A percentile compares a stretch with the other conserved stretches of the same genome.
phyloP scores from a whole-genome alignment of 2,888 invertebrate species.

The Acrobeloides nanus region DNA sequence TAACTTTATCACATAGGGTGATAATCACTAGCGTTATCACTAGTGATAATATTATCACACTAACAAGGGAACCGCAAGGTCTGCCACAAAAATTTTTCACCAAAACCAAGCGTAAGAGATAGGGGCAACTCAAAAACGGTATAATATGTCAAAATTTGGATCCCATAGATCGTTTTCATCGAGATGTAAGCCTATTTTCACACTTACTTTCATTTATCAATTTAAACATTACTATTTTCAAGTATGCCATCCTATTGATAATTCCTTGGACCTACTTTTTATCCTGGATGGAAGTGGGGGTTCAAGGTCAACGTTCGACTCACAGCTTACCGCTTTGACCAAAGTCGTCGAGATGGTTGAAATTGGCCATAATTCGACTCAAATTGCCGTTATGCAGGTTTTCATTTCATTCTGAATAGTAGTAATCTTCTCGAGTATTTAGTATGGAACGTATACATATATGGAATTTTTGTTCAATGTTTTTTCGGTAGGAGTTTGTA shows the following conservation, averaged over 20 bases:
- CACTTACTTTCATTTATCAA: neutral
- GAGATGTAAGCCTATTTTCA: too few species aligned
- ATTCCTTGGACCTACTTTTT: conserved; percentile 34
- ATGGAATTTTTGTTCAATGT: conserved; percentile 32
- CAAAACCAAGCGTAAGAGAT: too few species aligned
- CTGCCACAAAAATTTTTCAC: too few species aligned
- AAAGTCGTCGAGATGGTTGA: conserved; percentile 28
- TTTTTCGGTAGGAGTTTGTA: conserved; percentile 11
- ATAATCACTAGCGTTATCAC: too few species aligned
- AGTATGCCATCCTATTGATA: conserved; percentile 35
- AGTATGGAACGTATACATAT: conserved; percentile 20
- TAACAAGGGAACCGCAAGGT: too few species aligned
- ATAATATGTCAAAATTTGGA: neutral
- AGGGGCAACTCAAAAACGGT: too few species aligned
- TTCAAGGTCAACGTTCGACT: conserved; percentile 30
- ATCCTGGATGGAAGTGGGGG: conserved; percentile 41
- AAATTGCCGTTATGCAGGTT: conserved; percentile 39
- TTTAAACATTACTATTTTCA: conserved; percentile 1
- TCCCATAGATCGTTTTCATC: too few species aligned
- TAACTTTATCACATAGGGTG: too few species aligned
- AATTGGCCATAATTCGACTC: conserved; percentile 26
- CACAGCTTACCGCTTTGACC: conserved; percentile 31
- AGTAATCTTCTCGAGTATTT: neutral
- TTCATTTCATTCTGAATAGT: conserved; percentile 5
- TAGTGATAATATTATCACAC: too few species aligned